A percentile compares a stretch with the other conserved stretches of the same genome.
Conservation (phyloP, 2,113 vertebrate species). For the Taurulus bubalis region DNA sequence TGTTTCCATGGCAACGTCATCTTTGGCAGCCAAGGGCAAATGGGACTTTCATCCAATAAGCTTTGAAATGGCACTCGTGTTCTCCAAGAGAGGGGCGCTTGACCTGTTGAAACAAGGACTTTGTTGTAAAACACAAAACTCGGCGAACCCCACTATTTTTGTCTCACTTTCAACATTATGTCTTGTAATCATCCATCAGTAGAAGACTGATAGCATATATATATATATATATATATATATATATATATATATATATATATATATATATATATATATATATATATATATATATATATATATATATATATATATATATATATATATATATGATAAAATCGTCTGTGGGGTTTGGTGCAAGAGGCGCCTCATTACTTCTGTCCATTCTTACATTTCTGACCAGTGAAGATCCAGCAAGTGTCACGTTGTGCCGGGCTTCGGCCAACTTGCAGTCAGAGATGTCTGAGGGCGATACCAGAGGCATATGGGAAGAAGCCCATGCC, state of each 20-base stretch:
- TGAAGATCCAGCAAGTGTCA: conserved; percentile 37
- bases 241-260: too few relatives aligned
- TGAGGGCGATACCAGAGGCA: conserved; percentile 65
- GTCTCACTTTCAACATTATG: not conserved
- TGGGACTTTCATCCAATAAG: conserved; percentile 83
- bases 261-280: too few relatives aligned
- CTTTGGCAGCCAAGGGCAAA: conserved; percentile 86
- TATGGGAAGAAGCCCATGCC: conserved; percentile 66
- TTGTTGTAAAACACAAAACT: conserved; percentile 53
- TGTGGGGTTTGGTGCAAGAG: conserved; percentile 6
- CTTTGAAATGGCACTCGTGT: conserved; percentile 76
- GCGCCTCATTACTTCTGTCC: conserved; percentile 1
- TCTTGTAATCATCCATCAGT: conserved; percentile 12
- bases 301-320: too few relatives aligned
- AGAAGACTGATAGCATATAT: too few relatives aligned
- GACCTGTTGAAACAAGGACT: conserved; percentile 84
- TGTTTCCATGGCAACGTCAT: conserved; percentile 95
- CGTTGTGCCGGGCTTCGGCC: conserved; percentile 51
- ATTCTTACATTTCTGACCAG: conserved; percentile 47
- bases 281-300: too few relatives aligned
- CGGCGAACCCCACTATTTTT: conserved; percentile 1
- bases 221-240: too few relatives aligned
- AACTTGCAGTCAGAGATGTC: conserved; percentile 61
- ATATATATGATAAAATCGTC: not conserved
- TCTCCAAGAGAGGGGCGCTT: conserved; percentile 78